Evolutionary conservation across 2,797 vertebrate genomes (phyloP), one percentile per base, ranked within the genome.

Genomic region (Anguilla pacifica): DNA sequence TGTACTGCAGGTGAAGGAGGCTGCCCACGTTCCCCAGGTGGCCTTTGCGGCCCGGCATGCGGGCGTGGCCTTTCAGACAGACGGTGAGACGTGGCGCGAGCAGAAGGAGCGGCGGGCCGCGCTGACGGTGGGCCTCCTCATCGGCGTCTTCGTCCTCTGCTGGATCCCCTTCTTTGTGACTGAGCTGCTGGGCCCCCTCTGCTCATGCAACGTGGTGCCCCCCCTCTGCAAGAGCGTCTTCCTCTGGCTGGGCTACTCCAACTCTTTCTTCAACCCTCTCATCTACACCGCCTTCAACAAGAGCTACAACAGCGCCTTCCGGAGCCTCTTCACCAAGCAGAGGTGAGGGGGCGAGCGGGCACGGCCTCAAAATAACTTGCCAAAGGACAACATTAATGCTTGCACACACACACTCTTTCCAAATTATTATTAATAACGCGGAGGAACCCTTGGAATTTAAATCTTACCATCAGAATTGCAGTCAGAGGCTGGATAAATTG

Each of bases 241-340:
- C 93, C 96, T 99, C n/a, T 99, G 98, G 98, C 95, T 99, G 0
- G 98, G 98, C 81, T 99, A 99, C 92, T 99, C 98, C 89, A 99
- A 99, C 95, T 99, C 99, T 86, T 98, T 99, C 94, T 99, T 99
- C 91, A 99, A 99, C 92, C 98, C 98, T 0, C 96, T 99, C 88
- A 99, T 99, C 93, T 99, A 99, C 92, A 99, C 98, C 0, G 98
- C 98, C 87, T 99, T 99, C 93, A 99, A 99, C 93, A 99, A 98
- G 94, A 99, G 97, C 96, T 99, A 99, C 95, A 99, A 97, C 94
- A 99, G 96, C 9, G 98, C 99, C 88, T 97, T 99, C 94, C 97
- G 95, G 94, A 98, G 96, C 94, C 96, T 99, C 35, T 98, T 99
- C 90, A 10, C 64, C 64, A 70, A 70, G 64, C 64, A 70, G 64